Percentiles rank a stretch among this genome's conserved stretches.
Conservation (phyloP, 2,113 vertebrate species). For the Corvus cornix region DNA sequence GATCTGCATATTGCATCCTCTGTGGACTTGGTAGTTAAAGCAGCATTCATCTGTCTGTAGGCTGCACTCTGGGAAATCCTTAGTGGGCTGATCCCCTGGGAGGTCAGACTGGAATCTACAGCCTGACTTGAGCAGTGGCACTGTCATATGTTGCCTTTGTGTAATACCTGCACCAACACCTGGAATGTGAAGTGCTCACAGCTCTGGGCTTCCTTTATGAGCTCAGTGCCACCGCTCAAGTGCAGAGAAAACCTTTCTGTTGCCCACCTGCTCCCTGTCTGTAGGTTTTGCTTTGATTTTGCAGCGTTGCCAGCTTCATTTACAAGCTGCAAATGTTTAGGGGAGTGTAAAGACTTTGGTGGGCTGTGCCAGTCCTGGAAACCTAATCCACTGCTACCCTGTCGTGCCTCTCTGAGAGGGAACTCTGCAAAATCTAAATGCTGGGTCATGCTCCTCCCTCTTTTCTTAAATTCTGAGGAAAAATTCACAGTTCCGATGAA, state of each 20-base stretch:
- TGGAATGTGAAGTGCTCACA: neutral
- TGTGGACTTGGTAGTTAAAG: neutral
- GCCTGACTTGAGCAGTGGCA: neutral
- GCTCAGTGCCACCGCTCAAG: neutral
- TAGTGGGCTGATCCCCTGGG: neutral
- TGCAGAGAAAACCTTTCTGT: neutral
- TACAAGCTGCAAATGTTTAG: neutral
- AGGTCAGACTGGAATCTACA: neutral
- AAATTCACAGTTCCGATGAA: neutral
- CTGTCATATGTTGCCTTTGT: neutral
- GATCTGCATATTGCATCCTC: neutral
- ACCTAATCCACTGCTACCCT: neutral
- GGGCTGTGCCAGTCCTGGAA: neutral
- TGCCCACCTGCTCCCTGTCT: neutral
- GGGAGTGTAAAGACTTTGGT: neutral
- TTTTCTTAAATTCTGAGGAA: neutral
- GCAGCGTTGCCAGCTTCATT: neutral
- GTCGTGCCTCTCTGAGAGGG: neutral
- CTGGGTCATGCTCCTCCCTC: neutral
- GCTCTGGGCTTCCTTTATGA: neutral
- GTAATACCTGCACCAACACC: neutral
- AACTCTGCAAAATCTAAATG: neutral
- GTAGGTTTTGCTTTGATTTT: neutral
- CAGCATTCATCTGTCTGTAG: neutral
- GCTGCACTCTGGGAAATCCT: neutral